phyloP scores from a whole-genome alignment of 1,140 invertebrate genomes.

The Brachionus plicatilis region DNA sequence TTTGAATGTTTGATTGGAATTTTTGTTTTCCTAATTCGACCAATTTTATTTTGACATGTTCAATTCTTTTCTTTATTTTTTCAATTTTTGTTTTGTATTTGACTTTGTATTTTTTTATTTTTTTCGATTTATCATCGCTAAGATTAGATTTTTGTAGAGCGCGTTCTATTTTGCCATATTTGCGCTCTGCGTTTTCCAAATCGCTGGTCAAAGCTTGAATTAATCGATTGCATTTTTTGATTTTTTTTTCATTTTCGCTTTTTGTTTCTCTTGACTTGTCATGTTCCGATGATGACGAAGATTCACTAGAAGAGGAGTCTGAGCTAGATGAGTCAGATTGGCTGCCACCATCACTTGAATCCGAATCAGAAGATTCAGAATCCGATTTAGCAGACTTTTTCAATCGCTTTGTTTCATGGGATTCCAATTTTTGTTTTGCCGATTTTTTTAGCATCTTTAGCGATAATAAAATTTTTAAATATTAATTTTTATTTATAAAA shows the following conservation, averaged over 20 bases:
- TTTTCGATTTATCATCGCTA: background rate
- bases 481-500: background rate
- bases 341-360: background rate
- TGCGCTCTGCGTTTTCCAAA: background rate
- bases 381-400: background rate
- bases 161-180: background rate
- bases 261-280: background rate
- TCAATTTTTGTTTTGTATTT: constrained; percentile 21
- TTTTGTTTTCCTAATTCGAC: background rate
- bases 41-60: background rate
- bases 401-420: background rate
- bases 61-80: background rate
- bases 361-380: background rate
- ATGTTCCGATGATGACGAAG: background rate
- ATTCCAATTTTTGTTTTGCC: background rate
- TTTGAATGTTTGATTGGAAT: background rate
- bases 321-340: background rate
- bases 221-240: background rate
- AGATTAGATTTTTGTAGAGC: background rate
- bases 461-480: background rate
- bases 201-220: background rate
- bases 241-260: background rate
- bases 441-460: constrained; percentile 15
- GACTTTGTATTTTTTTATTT: constrained; percentile 17
- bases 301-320: background rate